phyloP scores from a whole-genome alignment of 2,888 invertebrate genomes.

The Cheilosia soror region DNA sequence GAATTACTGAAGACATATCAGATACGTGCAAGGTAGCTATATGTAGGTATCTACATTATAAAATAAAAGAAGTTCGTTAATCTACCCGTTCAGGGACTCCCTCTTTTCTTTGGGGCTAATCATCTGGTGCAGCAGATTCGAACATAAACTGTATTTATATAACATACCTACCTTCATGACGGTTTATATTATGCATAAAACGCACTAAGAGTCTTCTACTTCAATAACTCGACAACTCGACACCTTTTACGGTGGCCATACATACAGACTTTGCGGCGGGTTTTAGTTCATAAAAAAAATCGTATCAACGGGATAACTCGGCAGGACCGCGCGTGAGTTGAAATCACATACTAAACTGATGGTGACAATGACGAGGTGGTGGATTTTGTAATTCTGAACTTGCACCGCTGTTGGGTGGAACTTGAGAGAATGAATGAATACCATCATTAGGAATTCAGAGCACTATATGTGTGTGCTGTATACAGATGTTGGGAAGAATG shows the following conservation, averaged over 20 bases:
- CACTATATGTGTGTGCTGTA: conserved; percentile 32
- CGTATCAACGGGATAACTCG: conserved; percentile 40
- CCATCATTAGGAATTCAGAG: conserved; percentile 53
- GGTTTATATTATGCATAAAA: not conserved
- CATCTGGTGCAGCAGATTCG: no score
- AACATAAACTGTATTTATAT: no score
- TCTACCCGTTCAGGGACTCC: no score
- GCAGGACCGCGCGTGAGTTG: conserved; percentile 7
- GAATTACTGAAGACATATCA: no score
- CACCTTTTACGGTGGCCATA: not conserved
- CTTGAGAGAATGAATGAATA: conserved; percentile 30
- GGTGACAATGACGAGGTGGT: not conserved
- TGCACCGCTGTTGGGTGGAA: conserved; percentile 17
- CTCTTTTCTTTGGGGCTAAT: no score
- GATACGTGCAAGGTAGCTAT: no score
- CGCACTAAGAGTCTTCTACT: not conserved
- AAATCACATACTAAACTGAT: conserved; percentile 10
- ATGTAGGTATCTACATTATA: no score
- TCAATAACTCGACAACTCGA: conserved; percentile 15
- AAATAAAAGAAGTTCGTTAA: no score
- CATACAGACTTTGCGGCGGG: not conserved
- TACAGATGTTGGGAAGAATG: conserved; percentile 28
- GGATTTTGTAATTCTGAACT: conserved; percentile 47
- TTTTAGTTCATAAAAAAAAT: conserved; percentile 37
- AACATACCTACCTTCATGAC: no score